Evolutionary conservation across 2,113 vertebrate species (phyloP).

Genomic region (Cinclus cinclus): DNA sequence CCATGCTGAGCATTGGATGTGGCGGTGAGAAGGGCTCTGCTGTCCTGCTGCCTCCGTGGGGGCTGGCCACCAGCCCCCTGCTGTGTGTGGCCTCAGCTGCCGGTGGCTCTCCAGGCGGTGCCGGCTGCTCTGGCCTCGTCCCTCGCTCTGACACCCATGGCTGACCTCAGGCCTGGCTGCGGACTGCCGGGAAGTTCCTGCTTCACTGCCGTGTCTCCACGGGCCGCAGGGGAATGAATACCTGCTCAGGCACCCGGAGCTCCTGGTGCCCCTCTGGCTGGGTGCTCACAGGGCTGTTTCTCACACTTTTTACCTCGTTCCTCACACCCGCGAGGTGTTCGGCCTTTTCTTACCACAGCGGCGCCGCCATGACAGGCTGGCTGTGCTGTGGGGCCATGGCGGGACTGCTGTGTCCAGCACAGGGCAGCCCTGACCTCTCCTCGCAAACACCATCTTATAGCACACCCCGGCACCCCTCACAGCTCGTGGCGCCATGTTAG

Average conservation of each 20-base stretch:
- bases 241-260: rapidly evolving
- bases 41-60: not conserved
- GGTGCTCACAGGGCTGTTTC: not conserved
- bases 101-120: not conserved
- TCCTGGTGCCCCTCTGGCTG: not conserved
- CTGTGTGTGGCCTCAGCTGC: not conserved
- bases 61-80: not conserved
- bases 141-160: not conserved
- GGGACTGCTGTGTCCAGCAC: not conserved
- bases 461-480: rapidly evolving
- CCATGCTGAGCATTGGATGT: rapidly evolving
- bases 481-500: rapidly evolving
- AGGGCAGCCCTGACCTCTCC: not conserved
- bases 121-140: not conserved
- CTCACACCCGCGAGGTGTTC: not conserved
- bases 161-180: not conserved
- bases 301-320: not conserved
- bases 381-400: not conserved
- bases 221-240: not conserved
- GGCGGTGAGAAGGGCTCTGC: not conserved
- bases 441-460: not conserved
- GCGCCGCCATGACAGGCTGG: rapidly evolving
- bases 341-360: not conserved
- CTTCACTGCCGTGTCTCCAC: rapidly evolving
- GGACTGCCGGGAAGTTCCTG: not conserved